Conservation (phyloP, 2,113 vertebrate species). For the Toxotes jaculatrix region DNA sequence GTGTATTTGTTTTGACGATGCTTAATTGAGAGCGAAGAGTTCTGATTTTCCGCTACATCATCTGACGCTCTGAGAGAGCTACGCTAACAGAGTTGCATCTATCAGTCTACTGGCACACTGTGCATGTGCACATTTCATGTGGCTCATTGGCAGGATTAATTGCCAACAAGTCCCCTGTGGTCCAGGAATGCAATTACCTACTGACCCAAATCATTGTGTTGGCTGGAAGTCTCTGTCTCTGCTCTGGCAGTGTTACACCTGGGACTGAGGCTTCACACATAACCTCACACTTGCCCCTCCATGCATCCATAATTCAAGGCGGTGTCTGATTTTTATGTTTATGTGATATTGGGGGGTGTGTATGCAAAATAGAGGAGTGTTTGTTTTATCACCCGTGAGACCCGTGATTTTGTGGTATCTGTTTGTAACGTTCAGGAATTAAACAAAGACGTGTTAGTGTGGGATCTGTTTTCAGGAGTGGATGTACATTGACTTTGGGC, state of each 20-base stretch:
- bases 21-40: conserved; percentile 10
- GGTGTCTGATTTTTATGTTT: background rate
- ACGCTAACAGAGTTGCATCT: conserved; percentile 41
- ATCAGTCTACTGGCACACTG: conserved; percentile 51
- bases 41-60: conserved; percentile 20
- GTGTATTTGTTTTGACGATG: background rate
- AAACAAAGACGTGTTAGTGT: conserved; percentile 4
- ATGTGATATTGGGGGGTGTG: conserved; percentile 8
- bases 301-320: conserved; percentile 16
- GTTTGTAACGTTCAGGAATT: conserved; percentile 9
- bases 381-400: background rate
- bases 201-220: conserved; percentile 83
- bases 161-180: conserved; percentile 75
- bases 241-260: conserved; percentile 59
- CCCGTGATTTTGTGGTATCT: background rate
- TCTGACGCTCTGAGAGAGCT: conserved; percentile 29
- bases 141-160: conserved; percentile 78
- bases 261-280: conserved; percentile 50
- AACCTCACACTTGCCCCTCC: conserved; percentile 37
- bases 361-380: background rate
- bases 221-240: conserved; percentile 66
- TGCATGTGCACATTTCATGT: conserved; percentile 59
- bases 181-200: conserved; percentile 81
- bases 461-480: conserved; percentile 32
- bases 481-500: background rate